Percentiles rank a stretch among this genome's conserved stretches.
Evolutionary conservation across 30 jellyfish, hydroid and myxozoan genomes (phyloP).

Genomic region (Aurelia sp.): DNA sequence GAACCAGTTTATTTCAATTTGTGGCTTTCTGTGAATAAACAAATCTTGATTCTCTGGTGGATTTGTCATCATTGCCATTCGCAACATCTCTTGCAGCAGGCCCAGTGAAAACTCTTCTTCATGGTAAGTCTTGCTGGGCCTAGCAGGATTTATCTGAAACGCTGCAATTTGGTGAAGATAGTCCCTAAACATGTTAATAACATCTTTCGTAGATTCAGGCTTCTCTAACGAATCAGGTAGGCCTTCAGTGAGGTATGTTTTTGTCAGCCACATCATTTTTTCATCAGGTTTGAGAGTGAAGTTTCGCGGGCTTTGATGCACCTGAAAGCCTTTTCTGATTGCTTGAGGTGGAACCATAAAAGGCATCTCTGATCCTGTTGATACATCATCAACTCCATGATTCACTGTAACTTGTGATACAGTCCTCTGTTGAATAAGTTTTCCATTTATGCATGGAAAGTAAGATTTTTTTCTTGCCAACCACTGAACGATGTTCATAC

Average conservation of each 20-base stretch:
- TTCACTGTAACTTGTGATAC: conserved; percentile 12
- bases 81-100: conserved; percentile 62
- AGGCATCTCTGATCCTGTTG: conserved; percentile 62
- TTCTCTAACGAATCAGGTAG: conserved; percentile 61
- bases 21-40: conserved; percentile 52
- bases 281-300: conserved; percentile 57
- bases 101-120: conserved; percentile 81
- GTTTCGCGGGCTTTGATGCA: conserved; percentile 52
- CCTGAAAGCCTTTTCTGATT: conserved; percentile 41
- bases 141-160: conserved; percentile 25
- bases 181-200: conserved; percentile 40
- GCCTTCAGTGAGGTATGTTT: conserved; percentile 72
- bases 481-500: background rate
- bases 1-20: conserved; percentile 66
- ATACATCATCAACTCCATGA: conserved; percentile 7
- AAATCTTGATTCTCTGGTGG: conserved; percentile 38
- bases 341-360: conserved; percentile 68
- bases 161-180: conserved; percentile 70
- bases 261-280: conserved; percentile 88
- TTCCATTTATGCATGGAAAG: background rate
- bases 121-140: conserved; percentile 44
- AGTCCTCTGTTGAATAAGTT: background rate
- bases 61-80: conserved; percentile 55
- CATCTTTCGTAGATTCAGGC: conserved; percentile 2
- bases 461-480: background rate